A percentile compares a stretch with the other conserved stretches of the same genome.
Conservation (phyloP, 92 coral and sea anemone species). For the Bergia puertoricense region DNA sequence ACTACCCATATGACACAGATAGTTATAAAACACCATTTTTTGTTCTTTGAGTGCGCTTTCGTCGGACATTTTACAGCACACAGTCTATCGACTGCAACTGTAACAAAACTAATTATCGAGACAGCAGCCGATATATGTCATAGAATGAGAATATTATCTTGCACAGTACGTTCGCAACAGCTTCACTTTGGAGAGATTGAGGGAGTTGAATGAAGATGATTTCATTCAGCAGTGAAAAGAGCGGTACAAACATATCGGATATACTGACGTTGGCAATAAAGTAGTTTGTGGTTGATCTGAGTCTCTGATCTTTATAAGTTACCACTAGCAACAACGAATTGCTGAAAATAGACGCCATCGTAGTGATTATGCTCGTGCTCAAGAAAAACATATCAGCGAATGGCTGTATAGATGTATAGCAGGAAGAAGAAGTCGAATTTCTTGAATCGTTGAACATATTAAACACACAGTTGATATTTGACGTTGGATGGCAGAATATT, state of each 20-base stretch:
- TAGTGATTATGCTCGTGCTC: not conserved
- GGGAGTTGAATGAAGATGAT: not conserved
- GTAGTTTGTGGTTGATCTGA: not conserved
- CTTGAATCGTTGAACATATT: not conserved
- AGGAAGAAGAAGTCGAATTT: not conserved
- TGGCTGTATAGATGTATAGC: not conserved
- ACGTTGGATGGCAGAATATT: too few species aligned
- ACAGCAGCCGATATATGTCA: conserved; percentile 4
- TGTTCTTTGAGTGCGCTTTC: not conserved
- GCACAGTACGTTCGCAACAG: not conserved
- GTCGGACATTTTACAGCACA: not conserved
- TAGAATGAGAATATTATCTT: conserved; percentile 3
- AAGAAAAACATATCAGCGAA: not conserved
- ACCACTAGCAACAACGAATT: not conserved
- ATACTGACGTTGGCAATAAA: conserved; percentile 6
- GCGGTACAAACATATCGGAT: conserved; percentile 11
- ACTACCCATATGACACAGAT: not conserved
- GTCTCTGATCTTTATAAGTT: conserved; percentile 6
- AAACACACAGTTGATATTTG: too few species aligned
- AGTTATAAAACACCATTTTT: not conserved
- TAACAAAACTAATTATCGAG: conserved; percentile 8
- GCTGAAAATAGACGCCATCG: not conserved
- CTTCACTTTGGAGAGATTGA: not conserved
- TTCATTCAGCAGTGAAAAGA: not conserved
- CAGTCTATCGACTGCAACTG: not conserved